These are phyloP conservation scores for Ornithorhynchus anatinus DNA, from an alignment of 2,113 vertebrate species.

Conservation along the genomic window DNA sequence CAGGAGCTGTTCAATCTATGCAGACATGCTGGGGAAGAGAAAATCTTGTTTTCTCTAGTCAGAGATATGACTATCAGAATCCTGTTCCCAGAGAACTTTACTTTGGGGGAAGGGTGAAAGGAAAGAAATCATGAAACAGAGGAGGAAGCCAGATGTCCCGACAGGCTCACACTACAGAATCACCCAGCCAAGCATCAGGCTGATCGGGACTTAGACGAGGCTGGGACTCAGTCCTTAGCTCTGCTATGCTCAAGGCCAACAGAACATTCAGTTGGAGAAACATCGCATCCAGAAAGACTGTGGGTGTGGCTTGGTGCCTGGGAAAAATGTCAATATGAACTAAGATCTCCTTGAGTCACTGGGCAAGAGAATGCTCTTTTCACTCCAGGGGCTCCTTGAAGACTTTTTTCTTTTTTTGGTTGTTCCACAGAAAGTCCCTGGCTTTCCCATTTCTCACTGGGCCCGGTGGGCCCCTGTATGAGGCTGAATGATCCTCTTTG, in stretches of 20 bases:
- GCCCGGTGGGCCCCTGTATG: too few relatives aligned
- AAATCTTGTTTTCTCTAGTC: too few relatives aligned
- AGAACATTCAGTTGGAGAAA: neutral
- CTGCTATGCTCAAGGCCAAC: rapidly evolving
- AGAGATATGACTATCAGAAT: too few relatives aligned
- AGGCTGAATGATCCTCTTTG: too few relatives aligned
- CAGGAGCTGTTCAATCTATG: too few relatives aligned
- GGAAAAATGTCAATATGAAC: neutral
- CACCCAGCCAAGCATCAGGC: too few relatives aligned
- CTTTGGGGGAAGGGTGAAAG: too few relatives aligned
- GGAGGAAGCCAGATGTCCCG: neutral
- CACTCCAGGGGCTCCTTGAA: neutral
- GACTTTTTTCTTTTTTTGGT: neutral
- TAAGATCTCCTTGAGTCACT: neutral
- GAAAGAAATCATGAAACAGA: neutral
- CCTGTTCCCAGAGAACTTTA: too few relatives aligned
- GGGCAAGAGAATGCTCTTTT: rapidly evolving
- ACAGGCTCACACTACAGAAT: too few relatives aligned
- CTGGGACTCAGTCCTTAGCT: rapidly evolving
- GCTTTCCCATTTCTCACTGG: too few relatives aligned
- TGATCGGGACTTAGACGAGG: neutral
- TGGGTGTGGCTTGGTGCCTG: neutral
- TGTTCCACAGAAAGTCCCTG: too few relatives aligned
- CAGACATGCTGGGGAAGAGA: too few relatives aligned
- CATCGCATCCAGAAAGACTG: neutral